These are phyloP conservation scores for Phoxinus phoxinus DNA, from an alignment of 2,113 vertebrate species.

Conservation along the genomic window DNA sequence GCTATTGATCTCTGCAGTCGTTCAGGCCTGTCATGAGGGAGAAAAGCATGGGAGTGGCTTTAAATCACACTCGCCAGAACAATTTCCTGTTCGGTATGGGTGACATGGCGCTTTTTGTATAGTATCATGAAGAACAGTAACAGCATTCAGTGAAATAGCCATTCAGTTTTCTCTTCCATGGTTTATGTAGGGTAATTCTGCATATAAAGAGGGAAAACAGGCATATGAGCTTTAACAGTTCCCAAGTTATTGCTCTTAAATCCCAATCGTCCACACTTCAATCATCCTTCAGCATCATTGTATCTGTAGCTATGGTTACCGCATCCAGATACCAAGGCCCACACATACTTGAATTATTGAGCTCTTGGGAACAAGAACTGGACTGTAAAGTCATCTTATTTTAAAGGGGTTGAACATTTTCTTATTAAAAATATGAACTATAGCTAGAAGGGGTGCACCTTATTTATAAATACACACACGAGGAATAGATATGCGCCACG, in stretches of 20 bases:
- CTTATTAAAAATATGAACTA: neutral
- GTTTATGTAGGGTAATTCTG: neutral
- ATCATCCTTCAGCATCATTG: neutral
- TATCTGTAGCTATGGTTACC: slow-evolving; percentile 49
- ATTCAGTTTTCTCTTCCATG: neutral
- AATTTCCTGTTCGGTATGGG: neutral
- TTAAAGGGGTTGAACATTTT: neutral
- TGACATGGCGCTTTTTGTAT: slow-evolving; percentile 9
- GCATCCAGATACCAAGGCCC: slow-evolving; percentile 11
- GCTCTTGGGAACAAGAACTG: neutral
- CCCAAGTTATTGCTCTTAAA: slow-evolving; percentile 33
- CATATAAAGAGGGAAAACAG: neutral
- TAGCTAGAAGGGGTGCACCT: neutral
- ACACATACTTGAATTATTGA: neutral
- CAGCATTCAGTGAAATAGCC: neutral
- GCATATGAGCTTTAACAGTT: slow-evolving; percentile 25
- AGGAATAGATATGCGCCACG: too few species aligned
- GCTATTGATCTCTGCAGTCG: slow-evolving; percentile 44
- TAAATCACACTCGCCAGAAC: slow-evolving; percentile 12
- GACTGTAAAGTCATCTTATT: neutral
- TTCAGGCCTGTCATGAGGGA: slow-evolving; percentile 35
- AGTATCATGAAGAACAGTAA: neutral
- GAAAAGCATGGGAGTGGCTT: slow-evolving; percentile 11
- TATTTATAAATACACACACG: neutral
- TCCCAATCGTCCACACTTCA: neutral